Base-by-base conservation (phyloP, 1,140 invertebrate species). In the Halictus rubicundus region DNA sequence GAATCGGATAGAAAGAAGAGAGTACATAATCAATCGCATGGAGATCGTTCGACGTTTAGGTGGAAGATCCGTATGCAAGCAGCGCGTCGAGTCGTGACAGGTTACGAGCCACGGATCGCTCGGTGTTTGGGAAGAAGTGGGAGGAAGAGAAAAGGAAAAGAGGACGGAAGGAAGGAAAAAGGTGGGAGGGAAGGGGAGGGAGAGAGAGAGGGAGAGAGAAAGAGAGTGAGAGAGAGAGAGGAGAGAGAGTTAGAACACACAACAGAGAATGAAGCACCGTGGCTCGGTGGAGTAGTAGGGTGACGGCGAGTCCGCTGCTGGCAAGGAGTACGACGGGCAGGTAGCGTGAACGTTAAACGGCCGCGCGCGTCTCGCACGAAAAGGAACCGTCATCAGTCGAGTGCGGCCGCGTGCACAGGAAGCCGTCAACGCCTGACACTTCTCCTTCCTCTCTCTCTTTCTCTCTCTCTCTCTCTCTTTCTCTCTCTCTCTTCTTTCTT, bases 381-480 rank as follows among this genome's bases (percentile, higher is more conserved):
- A 81, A 70, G 52, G 59, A 74, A 87, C 77, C 73, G 84, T 84
- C 86, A 90, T 84, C 86, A 90, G 86, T 91, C 81, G 85, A 88
- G 86, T 83, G 86, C 86, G 89, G 87, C 85, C 89, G 89, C 89
- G 84, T 89, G 90, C 83, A 78, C 78, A 70, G 83, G 63, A 37
- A 85, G 80, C 77, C 80, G 27, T 78, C 70, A 73, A 14, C 68
- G 21, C 14, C 7, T 61, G 54, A 46, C 64, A 32, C 23, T 61
- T 52, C 68, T 80, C 32, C 27, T 59, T 59, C 52, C 72, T 70
- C 73, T 71, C 69, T 75, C 46, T 81, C 75, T 68, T n/a, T 80
- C 25, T 65, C 37, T 52, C 16, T 65, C 73, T 61, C 63, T 49
- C 70, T 75, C 54, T 81, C 78, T 71, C 25, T 80, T 57, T 32